Evolutionary conservation across 2,797 vertebrate genomes (phyloP), one percentile per base, ranked within the genome.

Genomic region (Uromys caudimaculatus): DNA sequence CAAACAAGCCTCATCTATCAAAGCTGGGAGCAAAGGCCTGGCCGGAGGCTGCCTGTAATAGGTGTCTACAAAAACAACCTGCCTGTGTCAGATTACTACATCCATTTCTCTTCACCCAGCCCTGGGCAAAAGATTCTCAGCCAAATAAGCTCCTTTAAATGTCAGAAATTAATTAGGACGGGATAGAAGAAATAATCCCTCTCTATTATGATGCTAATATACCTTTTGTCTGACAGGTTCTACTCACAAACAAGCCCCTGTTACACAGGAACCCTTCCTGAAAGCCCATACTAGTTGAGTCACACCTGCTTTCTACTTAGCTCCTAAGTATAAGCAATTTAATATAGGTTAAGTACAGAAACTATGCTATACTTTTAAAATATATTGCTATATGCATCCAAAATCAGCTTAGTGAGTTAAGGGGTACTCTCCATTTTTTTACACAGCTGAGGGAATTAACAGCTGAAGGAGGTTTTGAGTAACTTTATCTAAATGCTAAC

Each of bases 11-110:
- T 27, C 85, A 96, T 97, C 58, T 6, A 92, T 97, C 96, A 97
- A 54, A n/a, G 3, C 69, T 86, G 6, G 19, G 29, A 95, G 60
- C 32, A 76, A 13, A 92, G 38, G 1, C 44, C 77, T 93, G 21
- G 78, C 96, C 82, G 23, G 73, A 88, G 97, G 93, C 93, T 95
- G 75, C 81, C 82, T 92, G 11, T 93, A 96, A 97, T 96, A 75
- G 38, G 10, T 75, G 24, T 56, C 16, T 83, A 54, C 27, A 92
- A 83, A 97, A 90, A 86, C 29, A 69, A 24, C 47, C 94, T 94
- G 67, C 58, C 54, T 77, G 50, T 50, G 7, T 89, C 58, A 56
- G 19, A 58, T 88, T 85, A 86, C 38, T 76, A 27, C 12, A 89
- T 17, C 54, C 58, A 92, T 97, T 93, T 54, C 23, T 98, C 90